Conservation (phyloP, 2,113 vertebrate species). For the Istiophorus platypterus region DNA sequence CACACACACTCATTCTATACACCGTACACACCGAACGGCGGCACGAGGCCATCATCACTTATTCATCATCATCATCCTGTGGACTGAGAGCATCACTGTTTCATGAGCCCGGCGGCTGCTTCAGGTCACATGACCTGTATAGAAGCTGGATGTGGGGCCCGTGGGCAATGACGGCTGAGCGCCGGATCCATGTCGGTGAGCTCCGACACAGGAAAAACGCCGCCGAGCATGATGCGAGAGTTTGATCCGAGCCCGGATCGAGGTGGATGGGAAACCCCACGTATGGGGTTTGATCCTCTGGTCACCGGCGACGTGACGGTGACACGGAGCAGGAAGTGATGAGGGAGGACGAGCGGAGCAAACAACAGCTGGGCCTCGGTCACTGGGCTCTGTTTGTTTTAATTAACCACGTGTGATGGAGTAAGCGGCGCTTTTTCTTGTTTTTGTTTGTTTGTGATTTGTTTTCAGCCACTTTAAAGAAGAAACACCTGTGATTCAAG, state of each 20-base stretch:
- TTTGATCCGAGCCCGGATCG: neutral
- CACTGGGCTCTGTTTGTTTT: no score
- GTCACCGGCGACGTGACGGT: neutral
- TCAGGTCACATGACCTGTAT: slow-evolving; percentile 20
- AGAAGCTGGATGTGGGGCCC: neutral
- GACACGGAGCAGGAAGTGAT: neutral
- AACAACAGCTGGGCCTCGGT: no score
- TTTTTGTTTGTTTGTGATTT: no score
- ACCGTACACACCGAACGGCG: no score
- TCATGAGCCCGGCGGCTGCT: slow-evolving; percentile 19
- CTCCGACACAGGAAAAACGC: no score
- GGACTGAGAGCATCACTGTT: slow-evolving; percentile 45
- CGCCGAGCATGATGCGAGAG: neutral
- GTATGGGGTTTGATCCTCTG: neutral
- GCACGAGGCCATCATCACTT: slow-evolving; percentile 62
- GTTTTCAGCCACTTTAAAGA: no score
- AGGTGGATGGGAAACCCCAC: no score
- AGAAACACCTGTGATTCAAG: no score
- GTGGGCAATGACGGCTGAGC: slow-evolving; percentile 14
- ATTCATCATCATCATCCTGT: slow-evolving; percentile 57
- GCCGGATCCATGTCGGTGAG: no score
- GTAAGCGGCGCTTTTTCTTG: no score
- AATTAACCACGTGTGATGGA: no score
- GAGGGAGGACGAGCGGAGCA: no score
- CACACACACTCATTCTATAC: neutral